A percentile compares a stretch with the other conserved stretches of the same genome.
These are phyloP conservation scores for Flabesymbios commensalis DNA, from an alignment of 2,888 invertebrate species.

Conservation along the genomic window DNA sequence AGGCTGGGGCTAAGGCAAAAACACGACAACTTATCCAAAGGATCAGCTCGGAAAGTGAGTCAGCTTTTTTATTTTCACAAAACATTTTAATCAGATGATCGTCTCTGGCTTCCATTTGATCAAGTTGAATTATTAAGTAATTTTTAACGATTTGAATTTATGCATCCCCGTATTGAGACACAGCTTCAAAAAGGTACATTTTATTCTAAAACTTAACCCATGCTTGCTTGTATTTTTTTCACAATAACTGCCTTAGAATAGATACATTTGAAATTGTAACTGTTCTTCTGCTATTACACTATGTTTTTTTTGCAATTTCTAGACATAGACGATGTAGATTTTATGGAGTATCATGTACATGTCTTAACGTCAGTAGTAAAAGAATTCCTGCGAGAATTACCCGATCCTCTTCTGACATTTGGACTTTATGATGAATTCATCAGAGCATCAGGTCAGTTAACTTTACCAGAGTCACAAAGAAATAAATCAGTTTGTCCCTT, in stretches of 20 bases:
- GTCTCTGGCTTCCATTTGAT: neutral
- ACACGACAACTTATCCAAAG: constrained; percentile 58
- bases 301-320: constrained; percentile 26
- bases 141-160: no score
- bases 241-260: no score
- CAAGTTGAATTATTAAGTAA: neutral
- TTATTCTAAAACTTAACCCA: no score
- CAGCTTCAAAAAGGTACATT: no score
- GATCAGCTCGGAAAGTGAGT: constrained; percentile 13
- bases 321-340: constrained; percentile 70
- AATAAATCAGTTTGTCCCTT: no score
- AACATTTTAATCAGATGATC: neutral
- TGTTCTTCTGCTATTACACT: no score
- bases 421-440: constrained; percentile 94
- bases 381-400: constrained; percentile 86
- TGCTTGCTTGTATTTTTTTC: no score
- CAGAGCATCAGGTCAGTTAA: constrained; percentile 71
- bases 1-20: constrained; percentile 67
- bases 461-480: no score
- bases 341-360: constrained; percentile 80
- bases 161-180: no score
- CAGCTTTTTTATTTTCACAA: no score
- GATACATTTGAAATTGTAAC: no score
- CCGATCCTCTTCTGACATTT: constrained; percentile 88
- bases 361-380: constrained; percentile 88